Evolutionary conservation across 2,113 vertebrate species (phyloP), one percentile per base, ranked within the genome.

Genomic region (Dromas ardeola): DNA sequence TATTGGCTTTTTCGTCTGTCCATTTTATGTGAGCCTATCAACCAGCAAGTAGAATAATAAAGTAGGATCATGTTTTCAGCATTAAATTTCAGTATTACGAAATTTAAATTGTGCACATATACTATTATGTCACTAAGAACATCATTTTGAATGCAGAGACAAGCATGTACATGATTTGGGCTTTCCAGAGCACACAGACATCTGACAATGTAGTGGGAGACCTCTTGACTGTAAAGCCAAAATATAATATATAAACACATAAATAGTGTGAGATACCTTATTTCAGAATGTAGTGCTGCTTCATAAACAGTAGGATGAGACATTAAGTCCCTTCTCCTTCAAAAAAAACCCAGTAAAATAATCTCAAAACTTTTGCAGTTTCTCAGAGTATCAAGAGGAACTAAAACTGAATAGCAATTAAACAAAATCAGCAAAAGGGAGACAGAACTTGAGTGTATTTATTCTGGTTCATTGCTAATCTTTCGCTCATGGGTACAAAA

Each of bases 1-100:
- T 67, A 45, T 1, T 52, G 13, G 7, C 3, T 27, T 66, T 86
- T 72, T 47, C 0, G 0, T 52, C 50, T 36, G 10, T 29, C 4
- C 17, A 56, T 15, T 47, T 81, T 19, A 58, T 29, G 10, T 42
- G 2, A 82, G 3, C 23, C 15, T 66, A 45, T 23, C 38, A 71
- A 67, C 2, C 59, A 62, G n/a, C 1, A 42, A 58, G 20, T 7
- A 66, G 42, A 55, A 42, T 9, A 49, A 45, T 25, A 25, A 53
- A 30, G 11, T 11, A 78, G 8, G 22, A 58, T 43, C 9, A 14
- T 53, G 34, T 90, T 70, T 82, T 71, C 55, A 84, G 13, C 18
- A 32, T 62, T 85, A 11, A 2, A 36, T 92, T 76, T 61, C 13
- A 58, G 16, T 27, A 62, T 70, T 18, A 53, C 6, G 70, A 36